Evolutionary conservation across 1,140 invertebrate species (phyloP).

Genomic region (Diachasmimorpha longicaudata): DNA sequence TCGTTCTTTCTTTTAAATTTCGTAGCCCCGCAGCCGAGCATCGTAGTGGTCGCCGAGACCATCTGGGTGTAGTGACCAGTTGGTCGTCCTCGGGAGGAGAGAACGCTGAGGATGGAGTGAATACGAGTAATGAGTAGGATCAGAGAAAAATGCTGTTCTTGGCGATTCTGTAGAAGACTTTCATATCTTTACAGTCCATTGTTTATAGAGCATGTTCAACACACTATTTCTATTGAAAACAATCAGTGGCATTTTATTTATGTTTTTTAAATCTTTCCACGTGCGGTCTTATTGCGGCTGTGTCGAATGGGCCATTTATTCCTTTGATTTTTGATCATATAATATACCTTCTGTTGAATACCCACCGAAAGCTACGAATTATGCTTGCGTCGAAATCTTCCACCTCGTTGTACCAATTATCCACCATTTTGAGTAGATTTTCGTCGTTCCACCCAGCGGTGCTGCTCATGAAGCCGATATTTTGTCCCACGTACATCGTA

Average conservation of each 20-base stretch:
- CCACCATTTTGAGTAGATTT: neutral
- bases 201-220: too few species aligned
- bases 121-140: neutral
- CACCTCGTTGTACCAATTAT: neutral
- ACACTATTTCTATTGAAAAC: too few species aligned
- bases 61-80: constrained; percentile 57
- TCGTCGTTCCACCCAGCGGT: neutral
- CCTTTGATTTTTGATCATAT: too few species aligned
- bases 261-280: too few species aligned
- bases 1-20: constrained; percentile 25
- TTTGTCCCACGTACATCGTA: neutral
- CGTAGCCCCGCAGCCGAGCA: constrained; percentile 46
- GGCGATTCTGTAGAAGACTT: too few species aligned
- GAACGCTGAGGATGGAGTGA: neutral
- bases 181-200: too few species aligned
- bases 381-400: neutral
- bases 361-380: neutral
- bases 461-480: neutral
- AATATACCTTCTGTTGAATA: too few species aligned
- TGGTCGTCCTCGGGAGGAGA: neutral
- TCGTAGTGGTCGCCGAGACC: constrained; percentile 58
- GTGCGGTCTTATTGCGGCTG: too few species aligned
- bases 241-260: too few species aligned
- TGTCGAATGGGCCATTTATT: too few species aligned
- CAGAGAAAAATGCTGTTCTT: too few species aligned